phyloP scores from a whole-genome alignment of 2,113 vertebrate species.

The Phasianus colchicus region DNA sequence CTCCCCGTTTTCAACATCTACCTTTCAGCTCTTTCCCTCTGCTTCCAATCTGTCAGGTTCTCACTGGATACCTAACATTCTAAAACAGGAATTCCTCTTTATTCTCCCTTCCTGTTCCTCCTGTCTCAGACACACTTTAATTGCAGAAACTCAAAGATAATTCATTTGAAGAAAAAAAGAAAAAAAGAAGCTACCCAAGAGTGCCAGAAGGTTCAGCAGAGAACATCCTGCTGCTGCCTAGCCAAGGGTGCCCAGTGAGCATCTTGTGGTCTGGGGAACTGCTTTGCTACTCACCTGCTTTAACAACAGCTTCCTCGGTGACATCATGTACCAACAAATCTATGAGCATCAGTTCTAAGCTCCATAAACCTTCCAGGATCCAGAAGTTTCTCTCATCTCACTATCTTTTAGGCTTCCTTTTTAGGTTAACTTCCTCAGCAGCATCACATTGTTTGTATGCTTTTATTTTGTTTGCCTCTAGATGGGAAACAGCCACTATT shows the following conservation, averaged over 20 bases:
- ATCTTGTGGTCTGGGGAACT: background rate
- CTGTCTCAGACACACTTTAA: background rate
- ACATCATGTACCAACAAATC: background rate
- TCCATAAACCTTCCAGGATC: background rate
- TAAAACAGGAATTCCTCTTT: background rate
- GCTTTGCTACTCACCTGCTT: background rate
- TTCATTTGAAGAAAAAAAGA: background rate
- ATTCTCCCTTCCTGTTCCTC: background rate
- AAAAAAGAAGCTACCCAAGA: background rate
- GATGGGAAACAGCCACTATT: background rate
- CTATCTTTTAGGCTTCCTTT: background rate
- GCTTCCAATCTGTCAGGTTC: background rate
- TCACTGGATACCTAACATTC: background rate
- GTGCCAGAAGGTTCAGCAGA: background rate
- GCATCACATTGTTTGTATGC: background rate
- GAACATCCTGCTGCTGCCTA: background rate
- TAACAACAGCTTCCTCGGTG: background rate
- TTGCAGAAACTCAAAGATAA: background rate
- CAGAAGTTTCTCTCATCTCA: background rate
- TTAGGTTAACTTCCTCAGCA: background rate
- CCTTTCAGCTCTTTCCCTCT: background rate
- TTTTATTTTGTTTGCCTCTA: slow-evolving; percentile 2
- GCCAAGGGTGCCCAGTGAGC: background rate
- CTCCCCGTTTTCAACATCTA: background rate
- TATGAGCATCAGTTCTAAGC: background rate